Evolutionary conservation across 2,797 vertebrate species (phyloP).

Genomic region (Psittacula derbiana): DNA sequence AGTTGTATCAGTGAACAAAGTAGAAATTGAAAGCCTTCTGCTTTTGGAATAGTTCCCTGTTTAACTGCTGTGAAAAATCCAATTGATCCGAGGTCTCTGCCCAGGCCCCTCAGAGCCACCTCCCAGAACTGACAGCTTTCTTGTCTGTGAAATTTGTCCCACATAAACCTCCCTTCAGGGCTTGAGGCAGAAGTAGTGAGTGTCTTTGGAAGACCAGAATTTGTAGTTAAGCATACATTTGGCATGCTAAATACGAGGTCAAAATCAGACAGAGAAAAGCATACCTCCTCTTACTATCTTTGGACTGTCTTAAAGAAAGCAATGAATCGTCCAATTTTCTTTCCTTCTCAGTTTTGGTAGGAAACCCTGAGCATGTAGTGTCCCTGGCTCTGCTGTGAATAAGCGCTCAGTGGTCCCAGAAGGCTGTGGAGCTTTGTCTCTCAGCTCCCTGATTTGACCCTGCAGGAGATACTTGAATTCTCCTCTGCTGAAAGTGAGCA

Average conservation of each 20-base stretch:
- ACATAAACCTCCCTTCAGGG: neutral
- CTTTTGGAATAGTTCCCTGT: neutral
- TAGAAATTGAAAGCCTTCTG: neutral
- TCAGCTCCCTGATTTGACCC: neutral
- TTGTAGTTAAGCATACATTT: neutral
- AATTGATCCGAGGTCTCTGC: neutral
- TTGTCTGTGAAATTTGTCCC: neutral
- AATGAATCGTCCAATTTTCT: neutral
- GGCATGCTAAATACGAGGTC: neutral
- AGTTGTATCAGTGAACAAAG: neutral
- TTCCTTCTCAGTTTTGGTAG: neutral
- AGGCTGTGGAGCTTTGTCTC: neutral
- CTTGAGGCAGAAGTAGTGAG: neutral
- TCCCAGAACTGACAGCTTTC: neutral
- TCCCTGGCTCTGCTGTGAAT: neutral
- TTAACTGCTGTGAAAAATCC: neutral
- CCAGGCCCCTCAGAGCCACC: neutral
- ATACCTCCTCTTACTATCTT: neutral
- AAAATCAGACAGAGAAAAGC: neutral
- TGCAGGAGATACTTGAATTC: constrained; percentile 24
- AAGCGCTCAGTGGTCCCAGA: neutral
- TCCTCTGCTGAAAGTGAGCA: constrained; percentile 9
- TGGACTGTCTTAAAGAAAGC: neutral
- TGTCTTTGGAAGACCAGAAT: neutral
- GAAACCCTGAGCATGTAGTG: neutral